These are phyloP conservation scores for Cygnus olor DNA, from an alignment of 2,797 vertebrate genomes.

Conservation along the genomic window DNA sequence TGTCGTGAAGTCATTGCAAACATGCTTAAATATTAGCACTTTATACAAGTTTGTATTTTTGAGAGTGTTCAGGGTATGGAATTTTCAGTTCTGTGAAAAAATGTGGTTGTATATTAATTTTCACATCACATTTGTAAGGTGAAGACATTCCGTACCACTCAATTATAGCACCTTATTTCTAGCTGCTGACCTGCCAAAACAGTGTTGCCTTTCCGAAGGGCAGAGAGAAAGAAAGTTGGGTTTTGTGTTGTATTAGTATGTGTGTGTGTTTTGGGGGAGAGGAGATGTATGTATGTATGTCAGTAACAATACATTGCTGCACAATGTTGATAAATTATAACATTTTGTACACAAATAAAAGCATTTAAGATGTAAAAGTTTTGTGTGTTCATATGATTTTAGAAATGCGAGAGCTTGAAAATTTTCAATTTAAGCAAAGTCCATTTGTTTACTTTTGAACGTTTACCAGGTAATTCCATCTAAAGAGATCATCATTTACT, in stretches of 20 bases:
- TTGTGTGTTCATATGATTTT: constrained; percentile 32
- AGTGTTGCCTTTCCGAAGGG: constrained; percentile 88
- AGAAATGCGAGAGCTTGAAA: not conserved
- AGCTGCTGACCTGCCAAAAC: constrained; percentile 92
- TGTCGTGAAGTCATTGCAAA: constrained; percentile 59
- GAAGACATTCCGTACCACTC: constrained; percentile 85
- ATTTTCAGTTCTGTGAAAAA: constrained; percentile 78
- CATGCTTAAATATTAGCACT: constrained; percentile 87
- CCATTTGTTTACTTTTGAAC: constrained; percentile 21
- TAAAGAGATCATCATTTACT: constrained; percentile 5
- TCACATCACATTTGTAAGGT: constrained; percentile 81
- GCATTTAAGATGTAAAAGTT: constrained; percentile 39
- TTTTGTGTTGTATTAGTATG: constrained; percentile 70
- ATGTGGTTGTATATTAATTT: constrained; percentile 77
- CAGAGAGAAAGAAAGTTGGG: constrained; percentile 62
- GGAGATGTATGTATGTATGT: not conserved
- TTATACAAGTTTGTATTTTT: constrained; percentile 85
- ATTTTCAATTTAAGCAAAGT: not conserved
- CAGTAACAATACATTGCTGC: constrained; percentile 85
- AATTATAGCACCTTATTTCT: constrained; percentile 91
- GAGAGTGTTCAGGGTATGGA: constrained; percentile 70
- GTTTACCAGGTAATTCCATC: not conserved
- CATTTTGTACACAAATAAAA: constrained; percentile 84
- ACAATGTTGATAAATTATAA: constrained; percentile 83
- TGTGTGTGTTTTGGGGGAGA: constrained; percentile 49